Percentiles rank a stretch among this genome's conserved stretches.
Evolutionary conservation across 2,113 vertebrate genomes (phyloP).

Genomic region (Chaetura pelagica): DNA sequence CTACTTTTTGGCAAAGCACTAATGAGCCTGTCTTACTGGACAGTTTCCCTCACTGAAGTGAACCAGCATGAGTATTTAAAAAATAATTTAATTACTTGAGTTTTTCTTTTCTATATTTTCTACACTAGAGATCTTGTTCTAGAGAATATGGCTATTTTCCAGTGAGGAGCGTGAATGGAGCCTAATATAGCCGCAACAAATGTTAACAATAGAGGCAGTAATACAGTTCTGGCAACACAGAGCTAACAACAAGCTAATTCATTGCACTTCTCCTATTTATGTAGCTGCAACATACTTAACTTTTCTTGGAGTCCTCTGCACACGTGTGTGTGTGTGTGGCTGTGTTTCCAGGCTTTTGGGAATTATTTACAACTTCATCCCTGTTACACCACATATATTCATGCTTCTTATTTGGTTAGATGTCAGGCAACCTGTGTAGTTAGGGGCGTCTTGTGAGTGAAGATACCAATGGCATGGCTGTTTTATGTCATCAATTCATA

Average conservation of each 20-base stretch:
- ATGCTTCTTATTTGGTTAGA: not conserved
- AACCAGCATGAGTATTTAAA: not conserved
- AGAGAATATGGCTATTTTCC: not conserved
- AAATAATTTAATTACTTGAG: not conserved
- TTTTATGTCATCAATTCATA: not conserved
- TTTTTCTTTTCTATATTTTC: not conserved
- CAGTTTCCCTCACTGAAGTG: not conserved
- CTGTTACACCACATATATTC: not conserved
- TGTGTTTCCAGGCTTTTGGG: not conserved
- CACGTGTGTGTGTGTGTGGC: not conserved
- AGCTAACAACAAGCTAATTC: not conserved
- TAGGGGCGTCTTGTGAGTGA: not conserved
- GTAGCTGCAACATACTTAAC: not conserved
- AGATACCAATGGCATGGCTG: not conserved
- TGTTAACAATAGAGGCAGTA: not conserved
- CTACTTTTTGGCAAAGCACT: not conserved
- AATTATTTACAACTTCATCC: not conserved
- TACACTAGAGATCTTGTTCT: not conserved
- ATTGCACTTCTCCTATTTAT: not conserved
- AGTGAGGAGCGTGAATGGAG: not conserved
- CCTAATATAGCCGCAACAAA: not conserved
- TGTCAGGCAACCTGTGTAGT: not conserved
- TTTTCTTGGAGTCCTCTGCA: not conserved
- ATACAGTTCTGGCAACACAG: not conserved
- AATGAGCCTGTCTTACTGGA: not conserved